phyloP scores from a whole-genome alignment of 30 jellyfish, hydroid and myxozoan genomes.

The Aurelia aurita region DNA sequence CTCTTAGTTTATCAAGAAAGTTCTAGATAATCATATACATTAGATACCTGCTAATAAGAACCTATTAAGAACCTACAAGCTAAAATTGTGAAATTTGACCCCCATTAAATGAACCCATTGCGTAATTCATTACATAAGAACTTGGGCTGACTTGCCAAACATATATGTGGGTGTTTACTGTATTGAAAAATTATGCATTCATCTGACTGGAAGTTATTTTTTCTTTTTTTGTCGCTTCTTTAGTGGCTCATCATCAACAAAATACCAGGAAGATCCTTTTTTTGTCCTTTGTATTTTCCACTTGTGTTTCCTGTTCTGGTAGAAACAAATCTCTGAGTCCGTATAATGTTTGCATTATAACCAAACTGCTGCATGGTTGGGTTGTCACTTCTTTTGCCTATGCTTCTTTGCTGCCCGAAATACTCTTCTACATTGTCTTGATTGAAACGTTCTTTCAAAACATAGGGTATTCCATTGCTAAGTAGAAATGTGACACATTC shows the following conservation, averaged over 20 bases:
- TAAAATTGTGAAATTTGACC: not conserved
- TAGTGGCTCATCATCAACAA: conserved; percentile 42
- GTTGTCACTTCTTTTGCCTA: conserved; percentile 69
- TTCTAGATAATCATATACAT: not conserved
- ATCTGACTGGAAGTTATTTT: not conserved
- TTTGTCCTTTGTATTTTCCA: conserved; percentile 44
- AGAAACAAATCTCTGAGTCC: conserved; percentile 46
- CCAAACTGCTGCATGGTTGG: conserved; percentile 64
- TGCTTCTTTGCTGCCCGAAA: conserved; percentile 58
- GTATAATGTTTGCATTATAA: conserved; percentile 56
- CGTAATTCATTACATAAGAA: not conserved
- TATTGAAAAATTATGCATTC: not conserved
- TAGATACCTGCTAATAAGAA: not conserved
- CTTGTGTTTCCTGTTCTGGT: conserved; percentile 50
- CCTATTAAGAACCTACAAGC: not conserved
- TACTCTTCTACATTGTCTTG: conserved; percentile 68
- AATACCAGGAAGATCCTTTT: conserved; percentile 38
- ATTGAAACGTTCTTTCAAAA: conserved; percentile 56
- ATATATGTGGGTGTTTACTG: too few relatives aligned
- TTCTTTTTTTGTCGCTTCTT: conserved; percentile 13
- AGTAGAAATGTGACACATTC: conserved; percentile 46
- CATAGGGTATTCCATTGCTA: conserved; percentile 34
- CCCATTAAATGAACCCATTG: not conserved
- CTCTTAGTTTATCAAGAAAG: not conserved
- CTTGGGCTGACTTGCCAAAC: too few relatives aligned